Base-by-base conservation (phyloP, 2,888 invertebrate genomes). In the Tuberolachnus salignus region DNA sequence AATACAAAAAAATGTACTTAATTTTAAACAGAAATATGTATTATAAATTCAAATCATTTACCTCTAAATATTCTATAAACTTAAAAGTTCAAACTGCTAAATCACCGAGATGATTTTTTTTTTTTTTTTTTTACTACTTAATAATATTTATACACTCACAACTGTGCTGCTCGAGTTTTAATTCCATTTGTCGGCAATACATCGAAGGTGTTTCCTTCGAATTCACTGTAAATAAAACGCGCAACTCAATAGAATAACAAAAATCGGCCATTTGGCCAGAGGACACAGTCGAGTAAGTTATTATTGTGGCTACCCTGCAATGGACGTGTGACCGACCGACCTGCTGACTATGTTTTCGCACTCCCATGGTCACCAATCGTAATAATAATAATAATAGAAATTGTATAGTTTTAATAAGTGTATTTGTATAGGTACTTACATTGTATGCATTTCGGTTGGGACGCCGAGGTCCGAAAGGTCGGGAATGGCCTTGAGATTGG, bases 151-250 rank as follows among this genome's bases (percentile, higher is more conserved):
- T 86, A 80, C 84, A 91, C 92, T 91, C 89, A 92, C 92, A 92
- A 88, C 89, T 92, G 91, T 85, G 91, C 91, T 82, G 91, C 91
- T 84, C 89, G 89, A 81, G 92, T 89, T 82, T 88, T 89, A 80
- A 92, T 87, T 63, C 91, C 89, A 85, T 91, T 91, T 63, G 88
- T 85, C 13, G 88, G 86, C 78, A 93, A 87, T 80, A 86, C 87
- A 83, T 87, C 87, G 81, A 92, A 91, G 85, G 90, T 90, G 86
- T 92, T 92, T 49, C 90, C 90, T 85, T 92, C 92, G 84, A 92
- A 86, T 85, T 92, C 92, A 82, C 92, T 92, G 86, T 16, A 82
- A 74, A 72, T 42, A 64, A 61, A 73, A 81, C 71, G 69, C 10
- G 14, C 6, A 34, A 34, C 6, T 3, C 34, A 34, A 34, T 4